Conservation (phyloP, 2,888 invertebrate genomes). For the Pachliopta kotzebuea region DNA sequence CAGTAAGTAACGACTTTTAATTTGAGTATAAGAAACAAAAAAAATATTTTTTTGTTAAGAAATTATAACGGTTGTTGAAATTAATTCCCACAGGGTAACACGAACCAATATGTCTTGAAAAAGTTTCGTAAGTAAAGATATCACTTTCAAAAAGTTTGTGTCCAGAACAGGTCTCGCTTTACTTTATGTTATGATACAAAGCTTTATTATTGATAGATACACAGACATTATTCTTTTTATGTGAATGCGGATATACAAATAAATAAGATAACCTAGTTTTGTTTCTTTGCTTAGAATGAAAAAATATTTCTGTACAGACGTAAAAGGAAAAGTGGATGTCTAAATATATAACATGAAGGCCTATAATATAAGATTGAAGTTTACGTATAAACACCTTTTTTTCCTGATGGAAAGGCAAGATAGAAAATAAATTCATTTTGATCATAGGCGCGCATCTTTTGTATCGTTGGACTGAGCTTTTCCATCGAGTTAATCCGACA, state of each 20-base stretch:
- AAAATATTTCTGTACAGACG: neutral
- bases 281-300: neutral
- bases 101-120: neutral
- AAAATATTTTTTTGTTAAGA: no score
- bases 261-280: neutral
- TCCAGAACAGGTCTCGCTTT: neutral
- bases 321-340: neutral
- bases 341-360: neutral
- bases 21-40: no score
- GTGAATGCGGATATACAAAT: no score
- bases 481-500: conserved; percentile 30
- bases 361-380: neutral
- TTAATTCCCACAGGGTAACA: neutral
- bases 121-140: neutral
- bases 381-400: neutral
- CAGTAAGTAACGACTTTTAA: no score
- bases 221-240: neutral
- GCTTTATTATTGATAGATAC: neutral
- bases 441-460: conserved; percentile 18
- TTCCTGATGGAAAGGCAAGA: conserved; percentile 6
- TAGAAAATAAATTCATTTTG: conserved; percentile 18
- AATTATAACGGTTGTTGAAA: neutral
- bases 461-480: conserved; percentile 22
- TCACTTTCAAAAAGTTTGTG: neutral
- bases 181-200: neutral